Conservation (phyloP, 2,888 invertebrate species). For the Pseudeuparius sepicola region DNA sequence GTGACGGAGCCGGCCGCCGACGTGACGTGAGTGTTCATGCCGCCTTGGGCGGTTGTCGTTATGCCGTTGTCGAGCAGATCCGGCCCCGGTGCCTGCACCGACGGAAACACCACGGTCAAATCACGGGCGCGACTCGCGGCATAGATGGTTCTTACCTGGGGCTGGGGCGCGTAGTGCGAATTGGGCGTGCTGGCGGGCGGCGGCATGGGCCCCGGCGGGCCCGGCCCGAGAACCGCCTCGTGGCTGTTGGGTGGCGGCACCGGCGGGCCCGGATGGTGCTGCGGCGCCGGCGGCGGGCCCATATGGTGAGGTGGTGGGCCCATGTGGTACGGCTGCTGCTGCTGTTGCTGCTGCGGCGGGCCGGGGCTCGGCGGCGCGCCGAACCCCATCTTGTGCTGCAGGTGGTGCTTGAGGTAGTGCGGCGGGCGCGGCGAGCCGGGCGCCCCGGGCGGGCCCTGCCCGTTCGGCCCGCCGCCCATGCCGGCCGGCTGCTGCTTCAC, state of each 20-base stretch:
- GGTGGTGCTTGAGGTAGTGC: slow-evolving; percentile 60
- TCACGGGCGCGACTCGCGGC: too few species aligned
- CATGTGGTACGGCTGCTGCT: slow-evolving; percentile 46
- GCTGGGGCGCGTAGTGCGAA: slow-evolving; percentile 37
- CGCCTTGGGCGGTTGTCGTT: slow-evolving; percentile 50
- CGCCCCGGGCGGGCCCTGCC: slow-evolving; percentile 21
- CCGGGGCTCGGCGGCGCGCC: slow-evolving; percentile 52
- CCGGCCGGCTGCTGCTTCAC: too few species aligned
- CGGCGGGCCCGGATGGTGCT: slow-evolving; percentile 59
- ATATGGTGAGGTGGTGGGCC: slow-evolving; percentile 50
- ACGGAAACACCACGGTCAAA: too few species aligned
- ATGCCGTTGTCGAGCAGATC: slow-evolving; percentile 47
- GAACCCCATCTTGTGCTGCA: slow-evolving; percentile 60
- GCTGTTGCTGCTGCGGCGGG: slow-evolving; percentile 48
- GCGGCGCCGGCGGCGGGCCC: slow-evolving; percentile 49
- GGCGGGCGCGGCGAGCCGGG: slow-evolving; percentile 47
- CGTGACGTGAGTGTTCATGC: slow-evolving; percentile 36
- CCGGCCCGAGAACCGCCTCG: too few species aligned
- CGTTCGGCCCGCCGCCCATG: slow-evolving; percentile 15
- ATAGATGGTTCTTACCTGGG: too few species aligned
- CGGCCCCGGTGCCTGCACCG: too few species aligned
- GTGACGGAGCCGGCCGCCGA: slow-evolving; percentile 59
- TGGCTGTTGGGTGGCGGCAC: slow-evolving; percentile 47
- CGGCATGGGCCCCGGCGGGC: slow-evolving; percentile 37
- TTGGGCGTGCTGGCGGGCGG: slow-evolving; percentile 48